Evolutionary conservation across 2,888 invertebrate species (phyloP).

Genomic region (Polydrusus cervinus): DNA sequence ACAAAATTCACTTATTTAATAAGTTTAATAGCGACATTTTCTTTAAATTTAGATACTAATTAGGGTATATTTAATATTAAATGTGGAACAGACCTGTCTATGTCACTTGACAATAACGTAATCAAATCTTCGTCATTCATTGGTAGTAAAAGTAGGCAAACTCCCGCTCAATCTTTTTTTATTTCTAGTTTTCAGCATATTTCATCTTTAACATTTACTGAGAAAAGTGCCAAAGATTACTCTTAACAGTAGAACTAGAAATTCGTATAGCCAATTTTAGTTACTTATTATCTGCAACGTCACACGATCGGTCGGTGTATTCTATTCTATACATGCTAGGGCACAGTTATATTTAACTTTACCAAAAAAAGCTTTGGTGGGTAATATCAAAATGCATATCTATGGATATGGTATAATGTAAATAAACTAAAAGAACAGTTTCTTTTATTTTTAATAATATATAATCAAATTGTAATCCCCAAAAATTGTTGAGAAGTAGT

Average conservation of each 20-base stretch:
- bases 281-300: conserved; percentile 23
- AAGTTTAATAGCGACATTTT: conserved; percentile 31
- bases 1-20: conserved; percentile 46
- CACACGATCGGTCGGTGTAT: neutral
- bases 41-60: conserved; percentile 18
- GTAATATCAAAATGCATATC: too few species aligned
- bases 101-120: conserved; percentile 47
- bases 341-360: too few species aligned
- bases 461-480: too few species aligned
- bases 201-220: conserved; percentile 29
- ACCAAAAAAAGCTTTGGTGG: too few species aligned
- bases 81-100: conserved; percentile 26
- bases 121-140: conserved; percentile 37
- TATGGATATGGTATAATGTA: too few species aligned
- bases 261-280: conserved; percentile 31
- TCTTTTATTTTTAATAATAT: too few species aligned
- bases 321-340: neutral
- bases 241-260: conserved; percentile 39
- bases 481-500: too few species aligned
- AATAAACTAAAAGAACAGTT: too few species aligned
- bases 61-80: conserved; percentile 11
- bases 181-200: conserved; percentile 23
- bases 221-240: conserved; percentile 51
- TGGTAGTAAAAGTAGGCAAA: conserved; percentile 17
- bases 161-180: conserved; percentile 41